A percentile compares a stretch with the other conserved stretches of the same genome.
Conservation (phyloP, 2,113 vertebrate species). For the Mirza zaza region DNA sequence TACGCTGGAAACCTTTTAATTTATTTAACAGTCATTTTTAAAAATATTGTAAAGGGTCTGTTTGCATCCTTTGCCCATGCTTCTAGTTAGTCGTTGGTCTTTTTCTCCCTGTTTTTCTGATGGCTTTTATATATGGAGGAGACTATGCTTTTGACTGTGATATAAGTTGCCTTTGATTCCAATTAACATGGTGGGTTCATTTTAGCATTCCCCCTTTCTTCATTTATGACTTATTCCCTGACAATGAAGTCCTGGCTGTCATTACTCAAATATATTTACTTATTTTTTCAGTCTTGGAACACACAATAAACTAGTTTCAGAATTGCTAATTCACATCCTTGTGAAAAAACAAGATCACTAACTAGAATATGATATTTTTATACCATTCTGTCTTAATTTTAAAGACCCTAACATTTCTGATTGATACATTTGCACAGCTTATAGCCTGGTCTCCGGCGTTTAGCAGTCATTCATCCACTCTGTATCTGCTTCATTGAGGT, state of each 20-base stretch:
- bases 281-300: background rate
- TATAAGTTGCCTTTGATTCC: background rate
- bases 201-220: background rate
- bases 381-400: background rate
- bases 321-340: background rate
- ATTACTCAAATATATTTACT: background rate
- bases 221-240: background rate
- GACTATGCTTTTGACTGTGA: background rate
- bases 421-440: background rate
- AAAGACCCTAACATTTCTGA: background rate
- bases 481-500: fast-evolving
- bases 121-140: background rate
- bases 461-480: no score
- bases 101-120: background rate
- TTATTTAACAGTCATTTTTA: background rate
- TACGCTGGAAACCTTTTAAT: background rate
- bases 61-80: background rate
- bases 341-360: background rate
- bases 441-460: fast-evolving
- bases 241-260: no score
- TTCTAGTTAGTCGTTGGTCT: background rate
- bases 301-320: background rate
- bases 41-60: background rate
- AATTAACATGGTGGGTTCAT: background rate
- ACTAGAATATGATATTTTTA: background rate